Conservation (phyloP, 1,140 invertebrate genomes). For the Pachyrhynchus sulphureomaculatus region DNA sequence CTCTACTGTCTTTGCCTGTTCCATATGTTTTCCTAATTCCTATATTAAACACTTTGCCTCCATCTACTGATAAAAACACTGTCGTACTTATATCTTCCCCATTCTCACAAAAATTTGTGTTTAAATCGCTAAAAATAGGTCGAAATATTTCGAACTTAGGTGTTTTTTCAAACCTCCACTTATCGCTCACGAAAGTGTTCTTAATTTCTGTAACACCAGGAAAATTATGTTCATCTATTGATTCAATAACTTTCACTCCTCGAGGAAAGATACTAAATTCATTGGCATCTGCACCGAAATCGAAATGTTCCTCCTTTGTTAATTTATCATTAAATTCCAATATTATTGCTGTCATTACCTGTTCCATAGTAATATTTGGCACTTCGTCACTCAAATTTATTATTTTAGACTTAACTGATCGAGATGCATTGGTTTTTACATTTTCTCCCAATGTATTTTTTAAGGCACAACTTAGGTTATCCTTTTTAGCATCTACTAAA, state of each 20-base stretch:
- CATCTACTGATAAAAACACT: conserved; percentile 10
- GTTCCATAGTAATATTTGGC: conserved; percentile 65
- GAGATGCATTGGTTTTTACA: conserved; percentile 78
- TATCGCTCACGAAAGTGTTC: conserved; percentile 72
- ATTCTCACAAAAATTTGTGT: not conserved
- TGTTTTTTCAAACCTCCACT: conserved; percentile 84
- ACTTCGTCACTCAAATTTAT: conserved; percentile 75
- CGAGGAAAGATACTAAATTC: conserved; percentile 49
- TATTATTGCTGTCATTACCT: conserved; percentile 70
- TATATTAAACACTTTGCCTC: conserved; percentile 8
- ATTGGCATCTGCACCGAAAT: conserved; percentile 63
- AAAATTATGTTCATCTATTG: conserved; percentile 64
- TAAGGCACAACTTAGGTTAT: conserved; percentile 66
- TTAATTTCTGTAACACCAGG: conserved; percentile 66
- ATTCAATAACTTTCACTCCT: conserved; percentile 81
- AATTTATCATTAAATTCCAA: conserved; percentile 72
- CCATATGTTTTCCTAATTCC: too few relatives aligned
- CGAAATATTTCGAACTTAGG: conserved; percentile 66
- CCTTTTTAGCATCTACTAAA: conserved; percentile 79
- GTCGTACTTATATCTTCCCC: not conserved
- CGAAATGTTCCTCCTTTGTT: conserved; percentile 31
- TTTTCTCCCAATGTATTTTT: conserved; percentile 8
- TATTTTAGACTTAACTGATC: conserved; percentile 75
- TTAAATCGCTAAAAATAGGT: not conserved
- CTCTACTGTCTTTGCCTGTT: too few relatives aligned